These are phyloP conservation scores for Chaetophractus vellerosus DNA, from an alignment of 2,797 vertebrate genomes.

Conservation along the genomic window DNA sequence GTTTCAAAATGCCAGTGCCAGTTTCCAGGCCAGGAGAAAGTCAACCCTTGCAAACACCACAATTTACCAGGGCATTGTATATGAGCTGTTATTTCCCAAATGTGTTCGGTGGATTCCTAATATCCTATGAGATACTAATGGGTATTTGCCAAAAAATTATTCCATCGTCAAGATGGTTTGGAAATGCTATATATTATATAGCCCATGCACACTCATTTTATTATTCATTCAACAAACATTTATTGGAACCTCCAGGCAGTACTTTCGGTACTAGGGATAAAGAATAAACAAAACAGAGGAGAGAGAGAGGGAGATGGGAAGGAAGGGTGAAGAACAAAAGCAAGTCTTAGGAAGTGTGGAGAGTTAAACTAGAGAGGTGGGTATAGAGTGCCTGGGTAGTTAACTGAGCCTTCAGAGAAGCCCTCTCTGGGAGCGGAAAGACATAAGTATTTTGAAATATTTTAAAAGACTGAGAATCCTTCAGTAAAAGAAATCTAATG, in stretches of 20 bases:
- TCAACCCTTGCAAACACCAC: neutral
- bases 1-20: neutral
- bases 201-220: neutral
- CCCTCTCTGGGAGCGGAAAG: neutral
- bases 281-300: neutral
- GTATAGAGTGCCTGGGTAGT: no score
- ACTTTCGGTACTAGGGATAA: neutral
- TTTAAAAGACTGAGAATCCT: neutral
- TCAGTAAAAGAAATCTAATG: neutral
- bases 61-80: neutral
- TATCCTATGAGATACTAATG: neutral
- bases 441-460: neutral
- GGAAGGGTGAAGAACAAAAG: neutral
- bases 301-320: neutral
- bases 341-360: neutral
- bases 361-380: neutral
- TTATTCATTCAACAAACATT: conserved; percentile 9
- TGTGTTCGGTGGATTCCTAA: neutral
- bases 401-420: neutral
- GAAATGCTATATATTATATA: neutral
- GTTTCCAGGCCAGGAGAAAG: conserved; percentile 10
- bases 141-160: conserved; percentile 4
- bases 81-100: neutral
- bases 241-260: neutral
- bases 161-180: neutral